Percentiles rank a stretch among this genome's conserved stretches.
These are phyloP conservation scores for Micoletzkya japonica DNA, from an alignment of 2,888 invertebrate species.

Conservation along the genomic window DNA sequence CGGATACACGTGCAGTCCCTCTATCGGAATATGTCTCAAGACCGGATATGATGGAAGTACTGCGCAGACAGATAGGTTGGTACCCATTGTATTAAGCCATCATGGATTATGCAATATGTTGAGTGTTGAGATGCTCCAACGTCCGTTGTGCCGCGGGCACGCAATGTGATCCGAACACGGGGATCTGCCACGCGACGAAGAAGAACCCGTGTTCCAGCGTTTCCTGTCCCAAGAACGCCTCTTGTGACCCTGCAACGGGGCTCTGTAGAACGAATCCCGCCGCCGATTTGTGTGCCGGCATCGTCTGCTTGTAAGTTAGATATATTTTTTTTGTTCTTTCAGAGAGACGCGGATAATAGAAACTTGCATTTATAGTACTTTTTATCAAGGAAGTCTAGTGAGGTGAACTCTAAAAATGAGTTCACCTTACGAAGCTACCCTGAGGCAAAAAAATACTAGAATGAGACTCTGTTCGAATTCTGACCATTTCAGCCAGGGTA, in stretches of 20 bases:
- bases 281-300: neutral
- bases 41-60: no score
- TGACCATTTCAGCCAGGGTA: slow-evolving; percentile 16
- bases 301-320: neutral
- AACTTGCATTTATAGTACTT: no score
- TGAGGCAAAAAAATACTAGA: no score
- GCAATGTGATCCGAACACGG: slow-evolving; percentile 1
- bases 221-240: neutral
- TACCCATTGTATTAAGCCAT: no score
- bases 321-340: neutral
- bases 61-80: no score
- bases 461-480: no score
- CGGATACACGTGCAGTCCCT: slow-evolving; percentile 26
- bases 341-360: no score
- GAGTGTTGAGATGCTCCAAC: neutral
- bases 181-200: neutral
- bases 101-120: neutral
- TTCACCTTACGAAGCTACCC: no score
- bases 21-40: no score
- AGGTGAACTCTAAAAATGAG: no score
- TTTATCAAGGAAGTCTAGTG: no score
- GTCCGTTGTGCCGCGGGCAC: neutral
- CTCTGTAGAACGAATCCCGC: neutral
- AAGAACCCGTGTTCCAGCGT: neutral
- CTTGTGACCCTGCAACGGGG: neutral